Conservation (phyloP, 2,888 invertebrate genomes). For the Andrena bicolor region DNA sequence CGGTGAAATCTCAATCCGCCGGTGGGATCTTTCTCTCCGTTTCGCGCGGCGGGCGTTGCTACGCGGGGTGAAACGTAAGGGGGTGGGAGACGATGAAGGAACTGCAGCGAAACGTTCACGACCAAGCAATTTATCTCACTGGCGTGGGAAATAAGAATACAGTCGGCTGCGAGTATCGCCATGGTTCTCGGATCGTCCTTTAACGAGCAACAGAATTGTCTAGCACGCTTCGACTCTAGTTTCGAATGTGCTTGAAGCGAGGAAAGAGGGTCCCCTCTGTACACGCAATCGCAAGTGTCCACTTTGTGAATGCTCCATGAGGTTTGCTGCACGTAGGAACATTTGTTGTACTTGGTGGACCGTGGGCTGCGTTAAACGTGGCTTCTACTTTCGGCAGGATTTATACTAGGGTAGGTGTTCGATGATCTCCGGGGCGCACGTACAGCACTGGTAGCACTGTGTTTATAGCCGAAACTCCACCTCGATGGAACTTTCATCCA, state of each 20-base stretch:
- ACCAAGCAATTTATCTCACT: constrained; percentile 27
- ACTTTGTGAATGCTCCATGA: too few species aligned
- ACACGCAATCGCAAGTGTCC: too few species aligned
- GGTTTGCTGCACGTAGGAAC: too few species aligned
- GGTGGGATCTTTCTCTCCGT: background rate
- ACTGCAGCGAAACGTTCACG: background rate
- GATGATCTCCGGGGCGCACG: too few species aligned
- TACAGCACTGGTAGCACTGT: too few species aligned
- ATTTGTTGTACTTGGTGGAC: too few species aligned
- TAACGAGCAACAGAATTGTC: background rate
- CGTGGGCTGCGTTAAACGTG: too few species aligned
- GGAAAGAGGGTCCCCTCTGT: background rate
- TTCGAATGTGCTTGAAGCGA: background rate
- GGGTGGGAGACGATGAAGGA: background rate
- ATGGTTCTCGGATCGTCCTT: background rate
- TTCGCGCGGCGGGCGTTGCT: background rate
- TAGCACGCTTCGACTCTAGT: background rate
- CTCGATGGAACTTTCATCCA: background rate
- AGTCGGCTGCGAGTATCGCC: background rate
- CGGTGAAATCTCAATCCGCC: constrained; percentile 44
- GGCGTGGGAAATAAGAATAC: background rate
- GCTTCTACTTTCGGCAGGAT: too few species aligned
- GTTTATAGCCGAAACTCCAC: background rate
- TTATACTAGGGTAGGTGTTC: background rate
- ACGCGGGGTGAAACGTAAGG: background rate